Evolutionary conservation across 2,888 invertebrate genomes (phyloP), one percentile per base, ranked within the genome.

Genomic region (Diloba caeruleocephala): DNA sequence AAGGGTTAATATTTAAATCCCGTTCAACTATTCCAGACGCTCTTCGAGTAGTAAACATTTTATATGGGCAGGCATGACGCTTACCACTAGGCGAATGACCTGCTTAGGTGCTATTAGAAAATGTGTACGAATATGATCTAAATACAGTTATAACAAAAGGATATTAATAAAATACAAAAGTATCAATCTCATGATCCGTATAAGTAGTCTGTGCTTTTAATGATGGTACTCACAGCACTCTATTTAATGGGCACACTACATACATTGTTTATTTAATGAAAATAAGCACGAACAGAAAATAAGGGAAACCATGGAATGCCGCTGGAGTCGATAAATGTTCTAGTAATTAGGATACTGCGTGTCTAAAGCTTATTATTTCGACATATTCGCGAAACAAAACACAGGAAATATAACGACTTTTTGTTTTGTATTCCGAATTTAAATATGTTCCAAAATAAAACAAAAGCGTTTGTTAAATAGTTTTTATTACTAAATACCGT

Each of bases 281-380:
- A 49, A 43, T 29, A 7, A 36, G 29, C 66, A 59, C 66, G 59
- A 59, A 65, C 42, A 21, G n/a, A n/a, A 26, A 38, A 28, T 43
- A 65, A 42, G 46, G 41, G 25, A 32, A 41, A 25, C 8, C 10
- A 29, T 3, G 7, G 10, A 48, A 58, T 57, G 14, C 14, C 5
- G 1, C 14, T 1, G 12, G 6, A 48, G 28, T 42, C 36, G 33
- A 59, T 58, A 32, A 56, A 28, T 13, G 46, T n/a, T 23, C 8
- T 23, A n/a, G 26, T 64, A 49, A 48, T 60, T 48, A 39, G 42
- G 3, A 7, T 12, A 21, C 41, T 59, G 66, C 66, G 66, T 65
- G 59, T 13, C 9, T 1, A n/a, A 26, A 31, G 12, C 14, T 10
- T 43, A 65, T 59, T 59, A 59, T 49, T 57, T 64, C 29, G 2